Conservation (phyloP, 2,888 invertebrate species). For the Cephonodes hylas region DNA sequence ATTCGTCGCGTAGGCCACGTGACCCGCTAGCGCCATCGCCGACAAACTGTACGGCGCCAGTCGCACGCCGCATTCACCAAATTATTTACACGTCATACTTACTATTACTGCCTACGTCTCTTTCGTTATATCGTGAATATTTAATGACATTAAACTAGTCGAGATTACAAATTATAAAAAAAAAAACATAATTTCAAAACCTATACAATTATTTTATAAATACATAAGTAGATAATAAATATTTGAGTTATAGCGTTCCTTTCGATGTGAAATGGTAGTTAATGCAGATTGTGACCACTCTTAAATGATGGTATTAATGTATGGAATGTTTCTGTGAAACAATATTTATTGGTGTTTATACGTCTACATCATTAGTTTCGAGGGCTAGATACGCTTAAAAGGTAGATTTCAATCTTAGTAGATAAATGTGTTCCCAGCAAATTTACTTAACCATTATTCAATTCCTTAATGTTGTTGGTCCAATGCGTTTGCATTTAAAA, state of each 20-base stretch:
- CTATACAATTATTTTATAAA: background rate
- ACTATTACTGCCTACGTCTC: background rate
- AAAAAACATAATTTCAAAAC: slow-evolving; percentile 4
- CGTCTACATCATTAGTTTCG: background rate
- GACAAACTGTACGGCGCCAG: background rate
- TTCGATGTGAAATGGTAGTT: background rate
- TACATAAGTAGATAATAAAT: slow-evolving; percentile 6
- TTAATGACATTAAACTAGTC: slow-evolving; percentile 16
- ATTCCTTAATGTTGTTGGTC: background rate
- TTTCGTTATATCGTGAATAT: background rate
- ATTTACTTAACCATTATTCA: background rate
- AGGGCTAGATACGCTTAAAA: slow-evolving; percentile 6
- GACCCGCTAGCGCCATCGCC: no score
- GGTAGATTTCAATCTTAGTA: slow-evolving; percentile 6
- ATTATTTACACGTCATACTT: background rate
- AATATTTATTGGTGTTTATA: background rate
- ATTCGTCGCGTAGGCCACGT: background rate
- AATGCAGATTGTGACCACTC: background rate
- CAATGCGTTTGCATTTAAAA: slow-evolving; percentile 8
- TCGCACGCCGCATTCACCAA: background rate
- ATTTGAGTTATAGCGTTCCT: background rate
- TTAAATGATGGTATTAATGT: background rate
- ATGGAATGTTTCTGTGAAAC: slow-evolving; percentile 5
- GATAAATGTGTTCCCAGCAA: background rate
- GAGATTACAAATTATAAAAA: slow-evolving; percentile 13